Conservation (phyloP, 2,113 vertebrate species). For the Vanacampus margaritifer region DNA sequence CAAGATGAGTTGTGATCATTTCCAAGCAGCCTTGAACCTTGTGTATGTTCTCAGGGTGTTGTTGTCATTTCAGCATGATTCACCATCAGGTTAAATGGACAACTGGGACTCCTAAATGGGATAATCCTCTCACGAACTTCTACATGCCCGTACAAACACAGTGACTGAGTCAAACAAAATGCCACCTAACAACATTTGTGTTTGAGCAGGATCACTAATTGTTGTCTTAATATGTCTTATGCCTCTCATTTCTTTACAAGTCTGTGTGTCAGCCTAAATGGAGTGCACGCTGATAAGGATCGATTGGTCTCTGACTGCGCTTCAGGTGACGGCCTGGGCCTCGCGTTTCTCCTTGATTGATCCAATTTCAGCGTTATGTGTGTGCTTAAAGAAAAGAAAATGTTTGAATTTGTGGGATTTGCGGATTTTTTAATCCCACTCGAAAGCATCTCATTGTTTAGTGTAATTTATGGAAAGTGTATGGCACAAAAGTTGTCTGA, state of each 20-base stretch:
- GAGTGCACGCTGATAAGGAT: slow-evolving; percentile 20
- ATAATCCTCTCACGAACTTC: slow-evolving; percentile 24
- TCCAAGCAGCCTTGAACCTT: slow-evolving; percentile 8
- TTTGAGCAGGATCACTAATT: slow-evolving; percentile 32
- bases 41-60: slow-evolving; percentile 30
- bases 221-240: slow-evolving; percentile 36
- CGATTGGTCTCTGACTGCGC: slow-evolving; percentile 55
- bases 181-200: slow-evolving; percentile 20
- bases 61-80: slow-evolving; percentile 31
- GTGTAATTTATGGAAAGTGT: background rate
- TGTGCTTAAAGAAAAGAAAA: slow-evolving; percentile 20
- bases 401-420: background rate
- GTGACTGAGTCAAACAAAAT: slow-evolving; percentile 14
- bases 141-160: slow-evolving; percentile 4
- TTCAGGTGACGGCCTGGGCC: slow-evolving; percentile 33
- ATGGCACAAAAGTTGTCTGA: background rate
- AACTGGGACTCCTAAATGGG: slow-evolving; percentile 34
- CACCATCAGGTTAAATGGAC: slow-evolving; percentile 43
- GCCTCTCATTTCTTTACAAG: slow-evolving; percentile 37
- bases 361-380: slow-evolving; percentile 17
- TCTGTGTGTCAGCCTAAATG: slow-evolving; percentile 13
- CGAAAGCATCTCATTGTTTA: background rate
- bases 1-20: slow-evolving; percentile 3
- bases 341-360: slow-evolving; percentile 57
- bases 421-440: background rate